Percentiles rank a stretch among this genome's conserved stretches.
Conservation (phyloP, 64 coral and sea anemone species). For the Montipora cactus region DNA sequence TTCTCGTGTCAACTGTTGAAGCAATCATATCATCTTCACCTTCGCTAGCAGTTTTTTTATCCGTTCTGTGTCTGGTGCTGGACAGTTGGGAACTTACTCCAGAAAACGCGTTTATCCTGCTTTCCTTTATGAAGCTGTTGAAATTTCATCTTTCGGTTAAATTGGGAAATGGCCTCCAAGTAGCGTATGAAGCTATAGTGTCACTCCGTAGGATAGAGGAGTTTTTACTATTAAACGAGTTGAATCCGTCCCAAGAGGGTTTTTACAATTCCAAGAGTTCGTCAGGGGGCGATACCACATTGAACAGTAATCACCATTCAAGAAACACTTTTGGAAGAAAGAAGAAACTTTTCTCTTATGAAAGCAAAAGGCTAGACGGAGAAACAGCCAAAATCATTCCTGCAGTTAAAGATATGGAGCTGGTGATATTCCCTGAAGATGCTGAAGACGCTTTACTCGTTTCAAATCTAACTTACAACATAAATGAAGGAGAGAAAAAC, state of each 20-base stretch:
- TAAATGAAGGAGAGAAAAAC: not conserved
- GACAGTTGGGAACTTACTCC: not conserved
- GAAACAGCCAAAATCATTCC: not conserved
- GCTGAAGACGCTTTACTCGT: not conserved
- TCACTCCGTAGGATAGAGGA: not conserved
- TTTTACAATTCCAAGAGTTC: not conserved
- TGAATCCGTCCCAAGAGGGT: not conserved
- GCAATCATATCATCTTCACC: not conserved
- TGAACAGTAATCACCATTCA: not conserved
- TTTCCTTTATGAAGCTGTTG: constrained; percentile 3
- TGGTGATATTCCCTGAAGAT: not conserved
- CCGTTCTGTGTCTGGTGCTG: not conserved
- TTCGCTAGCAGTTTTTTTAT: not conserved
- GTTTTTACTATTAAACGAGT: constrained; percentile 1
- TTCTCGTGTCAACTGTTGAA: not conserved
- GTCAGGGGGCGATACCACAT: not conserved
- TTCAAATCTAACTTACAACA: not conserved
- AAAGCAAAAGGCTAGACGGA: not conserved
- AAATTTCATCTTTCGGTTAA: not conserved
- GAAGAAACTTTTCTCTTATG: not conserved
- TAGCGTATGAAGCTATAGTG: not conserved
- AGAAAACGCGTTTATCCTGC: not conserved
- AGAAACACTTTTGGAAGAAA: not conserved
- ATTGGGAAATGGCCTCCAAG: not conserved
- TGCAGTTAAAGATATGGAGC: not conserved